phyloP scores from a whole-genome alignment of 2,113 vertebrate genomes.

The Oncorhynchus mykiss region DNA sequence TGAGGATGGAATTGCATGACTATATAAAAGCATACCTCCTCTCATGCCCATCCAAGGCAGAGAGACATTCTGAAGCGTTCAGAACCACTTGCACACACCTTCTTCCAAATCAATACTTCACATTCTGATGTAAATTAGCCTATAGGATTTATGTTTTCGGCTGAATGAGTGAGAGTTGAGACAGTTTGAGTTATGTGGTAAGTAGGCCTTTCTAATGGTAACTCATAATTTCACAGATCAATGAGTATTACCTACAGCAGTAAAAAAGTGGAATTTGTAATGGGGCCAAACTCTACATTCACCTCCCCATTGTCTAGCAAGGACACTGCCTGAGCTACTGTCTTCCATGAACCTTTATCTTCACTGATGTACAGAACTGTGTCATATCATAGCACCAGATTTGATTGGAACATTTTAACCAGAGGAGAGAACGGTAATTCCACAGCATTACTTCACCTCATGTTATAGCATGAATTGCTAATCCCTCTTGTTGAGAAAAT shows the following conservation, averaged over 20 bases:
- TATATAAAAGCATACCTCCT: constrained; percentile 49
- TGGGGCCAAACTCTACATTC: constrained; percentile 69
- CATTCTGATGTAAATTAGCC: constrained; percentile 65
- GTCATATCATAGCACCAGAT: constrained; percentile 13
- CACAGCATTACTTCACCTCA: too few relatives aligned
- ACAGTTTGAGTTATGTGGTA: constrained; percentile 58
- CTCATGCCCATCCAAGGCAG: constrained; percentile 37
- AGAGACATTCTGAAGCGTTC: constrained; percentile 45
- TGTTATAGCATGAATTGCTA: too few relatives aligned
- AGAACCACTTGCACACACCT: constrained; percentile 58
- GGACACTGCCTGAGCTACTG: constrained; percentile 49
- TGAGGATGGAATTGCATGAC: constrained; percentile 35
- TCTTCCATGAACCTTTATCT: constrained; percentile 34
- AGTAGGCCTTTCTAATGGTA: constrained; percentile 63
- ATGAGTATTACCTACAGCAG: constrained; percentile 70
- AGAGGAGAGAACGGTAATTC: too few relatives aligned
- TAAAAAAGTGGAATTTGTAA: constrained; percentile 62
- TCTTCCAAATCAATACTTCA: constrained; percentile 59
- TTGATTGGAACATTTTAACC: not conserved
- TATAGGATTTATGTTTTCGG: constrained; percentile 50
- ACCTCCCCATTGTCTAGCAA: constrained; percentile 62
- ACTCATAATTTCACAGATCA: constrained; percentile 77
- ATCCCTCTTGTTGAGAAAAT: too few relatives aligned
- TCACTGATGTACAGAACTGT: constrained; percentile 34
- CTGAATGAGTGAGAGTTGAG: constrained; percentile 65